Conservation (phyloP, 2,797 vertebrate species). For the Hydrolagus colliei region DNA sequence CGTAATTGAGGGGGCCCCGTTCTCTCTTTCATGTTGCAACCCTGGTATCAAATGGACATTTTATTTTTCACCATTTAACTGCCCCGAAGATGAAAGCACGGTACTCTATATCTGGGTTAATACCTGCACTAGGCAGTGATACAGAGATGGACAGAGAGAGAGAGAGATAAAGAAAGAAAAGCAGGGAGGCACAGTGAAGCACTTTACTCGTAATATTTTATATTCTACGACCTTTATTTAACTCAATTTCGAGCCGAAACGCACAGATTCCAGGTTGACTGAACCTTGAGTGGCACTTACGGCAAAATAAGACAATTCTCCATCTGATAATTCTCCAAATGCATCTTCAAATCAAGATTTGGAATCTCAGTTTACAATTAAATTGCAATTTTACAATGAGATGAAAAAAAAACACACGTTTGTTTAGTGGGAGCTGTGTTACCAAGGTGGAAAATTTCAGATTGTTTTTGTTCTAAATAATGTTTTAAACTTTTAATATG, state of each 20-base stretch:
- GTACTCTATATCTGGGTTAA: conserved; percentile 72
- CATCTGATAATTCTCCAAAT: conserved; percentile 53
- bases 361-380: conserved; percentile 62
- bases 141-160: conserved; percentile 62
- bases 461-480: too few species aligned
- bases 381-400: background rate
- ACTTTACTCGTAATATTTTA: conserved; percentile 87
- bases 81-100: conserved; percentile 86
- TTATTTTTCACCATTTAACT: conserved; percentile 52
- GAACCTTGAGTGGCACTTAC: conserved; percentile 85
- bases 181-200: conserved; percentile 81
- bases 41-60: conserved; percentile 51
- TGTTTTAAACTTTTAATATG: too few species aligned
- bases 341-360: conserved; percentile 67
- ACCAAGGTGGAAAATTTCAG: too few species aligned
- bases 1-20: conserved; percentile 53
- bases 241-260: conserved; percentile 70
- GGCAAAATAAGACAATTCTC: conserved; percentile 62
- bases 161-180: conserved; percentile 69
- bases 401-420: background rate
- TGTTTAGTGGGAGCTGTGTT: too few species aligned
- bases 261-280: conserved; percentile 88
- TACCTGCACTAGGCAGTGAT: conserved; percentile 88
- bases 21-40: conserved; percentile 56
- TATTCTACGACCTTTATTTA: conserved; percentile 79